phyloP scores from a whole-genome alignment of 2,113 vertebrate species.

The Amphilophus citrinellus region DNA sequence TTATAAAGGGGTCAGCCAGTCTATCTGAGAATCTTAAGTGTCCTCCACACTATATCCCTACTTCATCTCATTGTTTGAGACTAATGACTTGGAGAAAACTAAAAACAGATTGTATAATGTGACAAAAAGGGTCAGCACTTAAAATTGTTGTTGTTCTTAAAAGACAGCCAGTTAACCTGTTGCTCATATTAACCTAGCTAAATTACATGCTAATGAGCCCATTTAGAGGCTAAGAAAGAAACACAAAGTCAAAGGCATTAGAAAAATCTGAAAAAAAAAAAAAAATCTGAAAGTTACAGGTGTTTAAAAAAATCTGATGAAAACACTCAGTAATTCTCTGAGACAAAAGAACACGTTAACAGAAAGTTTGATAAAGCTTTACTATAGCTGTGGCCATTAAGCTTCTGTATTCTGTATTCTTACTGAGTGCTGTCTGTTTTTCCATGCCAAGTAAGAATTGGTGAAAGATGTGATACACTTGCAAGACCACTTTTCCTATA shows the following conservation, averaged over 20 bases:
- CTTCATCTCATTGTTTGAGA: constrained; percentile 48
- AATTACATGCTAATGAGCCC: constrained; percentile 34
- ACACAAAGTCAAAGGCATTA: not conserved
- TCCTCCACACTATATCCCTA: constrained; percentile 30
- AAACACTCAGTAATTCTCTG: not conserved
- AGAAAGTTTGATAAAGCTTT: not conserved
- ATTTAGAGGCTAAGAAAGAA: not conserved
- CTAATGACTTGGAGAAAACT: constrained; percentile 39
- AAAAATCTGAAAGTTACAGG: not conserved
- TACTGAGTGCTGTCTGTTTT: not conserved
- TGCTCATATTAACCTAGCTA: constrained; percentile 1
- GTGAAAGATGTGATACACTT: not conserved
- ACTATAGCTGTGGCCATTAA: not conserved
- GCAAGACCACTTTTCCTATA: not conserved
- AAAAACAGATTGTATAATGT: constrained; percentile 19
- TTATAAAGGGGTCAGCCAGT: constrained; percentile 37
- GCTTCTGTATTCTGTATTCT: not conserved
- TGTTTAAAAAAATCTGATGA: not conserved
- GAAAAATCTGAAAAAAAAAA: not conserved
- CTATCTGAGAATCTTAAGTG: constrained; percentile 35
- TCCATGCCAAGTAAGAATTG: not conserved
- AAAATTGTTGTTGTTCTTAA: constrained; percentile 46
- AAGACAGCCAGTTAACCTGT: constrained; percentile 33
- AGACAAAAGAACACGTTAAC: not conserved
- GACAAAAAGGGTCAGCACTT: constrained; percentile 38